Conservation (phyloP, 2,797 vertebrate species). For the Melanotaenia nigrans region DNA sequence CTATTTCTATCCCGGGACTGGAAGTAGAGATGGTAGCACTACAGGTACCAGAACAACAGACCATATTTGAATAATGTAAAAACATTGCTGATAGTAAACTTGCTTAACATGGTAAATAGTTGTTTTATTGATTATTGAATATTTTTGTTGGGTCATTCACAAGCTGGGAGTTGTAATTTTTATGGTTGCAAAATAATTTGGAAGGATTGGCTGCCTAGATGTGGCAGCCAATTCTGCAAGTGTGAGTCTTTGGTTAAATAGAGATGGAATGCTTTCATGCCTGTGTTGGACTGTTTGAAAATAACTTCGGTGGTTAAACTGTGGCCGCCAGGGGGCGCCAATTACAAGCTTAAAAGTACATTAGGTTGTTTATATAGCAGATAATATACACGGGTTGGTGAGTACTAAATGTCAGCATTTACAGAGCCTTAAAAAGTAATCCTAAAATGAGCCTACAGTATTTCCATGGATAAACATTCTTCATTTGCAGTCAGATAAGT, state of each 20-base stretch:
- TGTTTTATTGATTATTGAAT: neutral
- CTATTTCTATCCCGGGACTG: neutral
- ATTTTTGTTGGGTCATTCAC: neutral
- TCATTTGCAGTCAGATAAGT: neutral
- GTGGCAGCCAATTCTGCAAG: neutral
- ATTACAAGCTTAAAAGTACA: neutral
- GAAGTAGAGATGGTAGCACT: neutral
- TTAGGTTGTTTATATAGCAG: neutral
- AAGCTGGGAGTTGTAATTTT: neutral
- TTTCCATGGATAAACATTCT: neutral
- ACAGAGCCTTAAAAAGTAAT: neutral
- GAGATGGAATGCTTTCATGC: neutral
- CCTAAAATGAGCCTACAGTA: too few species aligned
- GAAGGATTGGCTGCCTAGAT: neutral
- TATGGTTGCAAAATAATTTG: neutral
- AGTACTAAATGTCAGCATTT: neutral
- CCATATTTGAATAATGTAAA: neutral
- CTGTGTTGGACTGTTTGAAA: neutral
- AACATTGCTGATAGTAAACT: neutral
- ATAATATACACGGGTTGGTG: neutral
- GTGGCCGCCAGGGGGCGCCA: neutral
- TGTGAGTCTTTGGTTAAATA: neutral
- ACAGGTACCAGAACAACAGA: neutral
- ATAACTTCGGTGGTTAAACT: neutral
- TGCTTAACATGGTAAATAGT: too few species aligned